Evolutionary conservation across 2,113 vertebrate species (phyloP).

Genomic region (Apeltes quadracus): DNA sequence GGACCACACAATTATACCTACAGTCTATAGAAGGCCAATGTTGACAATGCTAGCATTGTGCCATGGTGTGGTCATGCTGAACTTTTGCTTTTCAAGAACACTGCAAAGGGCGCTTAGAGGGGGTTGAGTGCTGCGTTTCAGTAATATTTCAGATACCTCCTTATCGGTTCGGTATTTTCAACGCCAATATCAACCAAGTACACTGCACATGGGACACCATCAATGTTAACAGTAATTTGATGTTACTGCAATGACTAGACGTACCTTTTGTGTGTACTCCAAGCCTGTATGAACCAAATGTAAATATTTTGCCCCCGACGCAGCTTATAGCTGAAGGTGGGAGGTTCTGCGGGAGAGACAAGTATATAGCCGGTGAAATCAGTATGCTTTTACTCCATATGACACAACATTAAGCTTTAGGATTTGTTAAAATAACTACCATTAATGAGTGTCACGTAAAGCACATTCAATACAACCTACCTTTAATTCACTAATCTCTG

Average conservation of each 20-base stretch:
- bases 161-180: background rate
- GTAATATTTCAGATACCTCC: background rate
- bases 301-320: slow-evolving; percentile 94
- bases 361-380: background rate
- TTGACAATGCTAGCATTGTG: slow-evolving; percentile 42
- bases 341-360: slow-evolving; percentile 82
- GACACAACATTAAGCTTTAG: background rate
- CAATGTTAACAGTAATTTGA: background rate
- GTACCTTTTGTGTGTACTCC: slow-evolving; percentile 99
- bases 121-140: background rate
- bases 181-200: background rate
- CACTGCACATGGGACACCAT: background rate
- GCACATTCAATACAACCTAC: slow-evolving; percentile 72
- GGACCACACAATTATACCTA: slow-evolving; percentile 13
- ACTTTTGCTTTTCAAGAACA: slow-evolving; percentile 40
- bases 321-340: slow-evolving; percentile 85
- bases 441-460: background rate
- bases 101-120: slow-evolving; percentile 7
- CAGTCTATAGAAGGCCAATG: background rate
- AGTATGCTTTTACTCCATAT: background rate
- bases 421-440: background rate
- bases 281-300: slow-evolving; percentile 95
- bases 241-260: background rate
- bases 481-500: slow-evolving; percentile 92
- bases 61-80: slow-evolving; percentile 25